Base-by-base conservation (phyloP, 1,140 invertebrate species). In the Hypothenemus hampei region DNA sequence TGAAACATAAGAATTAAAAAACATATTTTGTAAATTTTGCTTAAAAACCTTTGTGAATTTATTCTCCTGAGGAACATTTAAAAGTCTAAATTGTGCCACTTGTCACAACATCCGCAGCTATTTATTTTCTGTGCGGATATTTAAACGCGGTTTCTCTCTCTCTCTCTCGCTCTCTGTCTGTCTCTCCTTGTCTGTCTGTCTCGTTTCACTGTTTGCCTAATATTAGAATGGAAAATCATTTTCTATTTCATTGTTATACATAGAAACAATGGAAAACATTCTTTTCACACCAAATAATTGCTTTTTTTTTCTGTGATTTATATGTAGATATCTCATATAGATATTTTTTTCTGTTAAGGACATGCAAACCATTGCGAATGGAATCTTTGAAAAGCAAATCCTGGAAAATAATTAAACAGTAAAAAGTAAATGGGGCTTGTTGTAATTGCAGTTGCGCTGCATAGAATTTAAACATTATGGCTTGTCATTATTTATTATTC, bases 401-500 rank as follows among this genome's bases (percentile, higher is more conserved):
- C 45, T 48, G 15, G 22, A 23, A 48, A 48, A 35, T 48, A 48
- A 36, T 48, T 36, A 48, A 19, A 23, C 45, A 48, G 31, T 48
- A 48, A 35, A 48, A 48, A 48, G 29, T 48, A 48, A 48, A 48
- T 48, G 45, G 20, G n/a, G 45, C 45, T 35, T 48, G 45, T 48
- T 35, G 35, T 48, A 48, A 48, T 48, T 48, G 29, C 29, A 36
- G 29, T 48, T 20, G 16, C 11, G 23, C 26, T 26, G 45, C 29
- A 48, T 48, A 48, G n/a, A 48, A 48, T 50, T 35, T n/a, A 43
- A 43, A 43, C 22, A 43, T 15, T 23, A n/a, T n/a, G 40, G 19
- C 18, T n/a, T 11, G 40, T 18, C 40, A 23, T 21, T 43, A 43
- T 43, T 43, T 43, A 43, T 18, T 43, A 16, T 37, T 16, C 35